Base-by-base conservation (phyloP, 2,113 vertebrate genomes). In the Lasiurus cinereus region DNA sequence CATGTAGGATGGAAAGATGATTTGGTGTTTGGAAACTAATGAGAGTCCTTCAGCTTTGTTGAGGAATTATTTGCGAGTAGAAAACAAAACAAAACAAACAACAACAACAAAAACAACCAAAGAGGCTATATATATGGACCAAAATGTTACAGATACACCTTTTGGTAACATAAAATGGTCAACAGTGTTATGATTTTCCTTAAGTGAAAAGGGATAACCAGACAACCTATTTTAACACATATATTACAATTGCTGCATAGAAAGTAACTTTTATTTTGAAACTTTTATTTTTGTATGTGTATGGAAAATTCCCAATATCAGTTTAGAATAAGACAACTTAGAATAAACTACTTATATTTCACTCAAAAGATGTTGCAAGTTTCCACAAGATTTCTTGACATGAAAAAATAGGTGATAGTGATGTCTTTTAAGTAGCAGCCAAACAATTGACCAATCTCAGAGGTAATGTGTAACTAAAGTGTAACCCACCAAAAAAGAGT, bases 1-100 rank as follows among this genome's bases (percentile, higher is more conserved):
- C 18, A 13, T 7, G 27, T 15, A 84, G 43, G 62, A 88, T 69
- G 48, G 43, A 88, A 85, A 79, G 39, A 88, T 43, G 62, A 48
- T 24, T 29, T 74, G 27, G 67, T 39, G 5, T 94, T 80, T 92
- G 73, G 54, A 95, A 66, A 83, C 52, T 8, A 66, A 92, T 31
- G 19, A 64, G 24, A 43, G 5, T 46, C 16, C 21, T 70, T 93
- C 16, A 70, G 52, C 48, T 73, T 78, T 82, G 8, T 72, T 18
- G 33, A 33, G 13, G 79, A 85, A 4, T 52, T 59, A 54, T 33
- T 50, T 33, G 3, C 69, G 33, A 33, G 56, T 64, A 6, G n/a
- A 39, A 33, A 56, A 16, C 12, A 48, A 48, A 48, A 10, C 12
- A 48, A 48, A 48, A 48, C 8, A 11, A 39, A 39, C 39, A 39